Conservation (phyloP, 2,888 invertebrate species). For the Spisula subtruncata region DNA sequence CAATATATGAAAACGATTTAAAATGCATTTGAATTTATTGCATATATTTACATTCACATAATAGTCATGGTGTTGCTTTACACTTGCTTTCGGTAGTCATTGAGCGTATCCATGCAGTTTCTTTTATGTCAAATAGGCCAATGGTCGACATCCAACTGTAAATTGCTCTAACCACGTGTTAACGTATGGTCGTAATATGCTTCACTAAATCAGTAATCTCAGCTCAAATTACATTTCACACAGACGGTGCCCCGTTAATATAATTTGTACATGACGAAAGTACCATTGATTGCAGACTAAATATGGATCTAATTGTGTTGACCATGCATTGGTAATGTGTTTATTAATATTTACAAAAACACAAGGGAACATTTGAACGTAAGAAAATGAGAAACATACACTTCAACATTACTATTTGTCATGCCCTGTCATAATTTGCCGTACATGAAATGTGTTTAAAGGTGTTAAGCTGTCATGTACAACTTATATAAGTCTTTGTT, state of each 20-base stretch:
- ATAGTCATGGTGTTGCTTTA: too few relatives aligned
- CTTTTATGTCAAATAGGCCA: too few relatives aligned
- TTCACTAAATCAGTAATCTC: too few relatives aligned
- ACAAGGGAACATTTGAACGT: background rate
- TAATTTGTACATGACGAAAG: conserved; percentile 1
- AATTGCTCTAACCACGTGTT: too few relatives aligned
- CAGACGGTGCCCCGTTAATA: background rate
- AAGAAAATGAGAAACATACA: background rate
- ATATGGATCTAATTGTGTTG: background rate
- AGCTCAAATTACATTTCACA: too few relatives aligned
- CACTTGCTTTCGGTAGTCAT: too few relatives aligned
- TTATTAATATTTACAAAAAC: background rate
- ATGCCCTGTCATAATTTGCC: background rate
- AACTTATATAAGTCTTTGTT: background rate
- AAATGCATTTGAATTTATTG: too few relatives aligned
- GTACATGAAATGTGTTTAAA: background rate
- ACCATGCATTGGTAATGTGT: background rate
- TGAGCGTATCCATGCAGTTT: too few relatives aligned
- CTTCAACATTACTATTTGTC: background rate
- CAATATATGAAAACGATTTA: too few relatives aligned
- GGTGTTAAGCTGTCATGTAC: background rate
- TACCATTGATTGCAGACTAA: conserved; percentile 14
- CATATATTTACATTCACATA: too few relatives aligned
- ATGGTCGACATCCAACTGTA: too few relatives aligned
- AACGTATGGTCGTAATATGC: too few relatives aligned